Conservation (phyloP, 2,797 vertebrate species). For the Neopelma chrysocephalum region DNA sequence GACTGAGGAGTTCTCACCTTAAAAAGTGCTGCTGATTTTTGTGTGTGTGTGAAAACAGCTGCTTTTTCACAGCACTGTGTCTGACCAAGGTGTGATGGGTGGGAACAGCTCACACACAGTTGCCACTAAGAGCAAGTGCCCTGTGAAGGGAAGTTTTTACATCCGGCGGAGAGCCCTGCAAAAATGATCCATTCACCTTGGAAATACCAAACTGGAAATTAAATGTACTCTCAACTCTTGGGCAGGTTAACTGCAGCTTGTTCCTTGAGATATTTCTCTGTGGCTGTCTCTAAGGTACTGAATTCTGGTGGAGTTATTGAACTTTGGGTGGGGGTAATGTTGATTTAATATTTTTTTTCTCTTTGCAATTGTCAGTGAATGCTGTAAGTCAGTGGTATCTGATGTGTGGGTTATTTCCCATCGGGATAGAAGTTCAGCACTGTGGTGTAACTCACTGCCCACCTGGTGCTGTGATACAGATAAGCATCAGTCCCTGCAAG, state of each 20-base stretch:
- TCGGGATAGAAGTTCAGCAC: accelerated
- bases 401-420: not conserved
- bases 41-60: not conserved
- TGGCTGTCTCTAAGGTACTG: not conserved
- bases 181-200: not conserved
- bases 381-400: not conserved
- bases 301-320: not conserved
- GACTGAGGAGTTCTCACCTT: not conserved
- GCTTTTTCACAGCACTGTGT: not conserved
- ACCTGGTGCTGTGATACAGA: not conserved
- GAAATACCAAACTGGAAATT: not conserved
- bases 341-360: accelerated
- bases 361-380: not conserved
- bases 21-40: not conserved
- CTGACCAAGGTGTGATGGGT: not conserved
- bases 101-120: not conserved
- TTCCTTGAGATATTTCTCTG: not conserved
- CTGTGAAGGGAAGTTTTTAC: not conserved
- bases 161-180: not conserved
- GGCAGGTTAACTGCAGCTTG: not conserved
- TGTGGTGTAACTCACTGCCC: not conserved
- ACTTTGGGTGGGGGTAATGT: accelerated
- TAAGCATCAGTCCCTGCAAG: not conserved
- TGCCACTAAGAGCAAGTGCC: not conserved
- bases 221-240: accelerated